Evolutionary conservation across 2,797 vertebrate species (phyloP).

Genomic region (Percopsis omiscomaycus): DNA sequence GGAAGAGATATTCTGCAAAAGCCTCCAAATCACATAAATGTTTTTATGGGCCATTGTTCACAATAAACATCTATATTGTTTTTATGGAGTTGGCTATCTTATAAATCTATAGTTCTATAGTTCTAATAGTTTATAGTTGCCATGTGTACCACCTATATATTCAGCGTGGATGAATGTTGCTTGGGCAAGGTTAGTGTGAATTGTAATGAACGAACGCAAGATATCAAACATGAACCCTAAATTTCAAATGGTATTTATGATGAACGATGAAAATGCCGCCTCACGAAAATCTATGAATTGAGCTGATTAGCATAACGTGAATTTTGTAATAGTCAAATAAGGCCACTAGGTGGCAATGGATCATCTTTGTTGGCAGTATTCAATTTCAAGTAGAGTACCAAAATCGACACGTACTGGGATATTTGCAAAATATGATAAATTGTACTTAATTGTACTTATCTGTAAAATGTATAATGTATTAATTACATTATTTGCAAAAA

Average conservation of each 20-base stretch:
- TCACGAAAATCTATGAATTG: too few species aligned
- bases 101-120: constrained; percentile 56
- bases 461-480: not conserved
- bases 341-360: constrained; percentile 53
- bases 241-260: too few species aligned
- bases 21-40: constrained; percentile 87
- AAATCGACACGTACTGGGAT: not conserved
- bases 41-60: constrained; percentile 90
- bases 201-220: not conserved
- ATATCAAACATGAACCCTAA: not conserved
- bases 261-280: too few species aligned
- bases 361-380: constrained; percentile 1
- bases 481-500: not conserved
- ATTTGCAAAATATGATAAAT: not conserved
- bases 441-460: not conserved
- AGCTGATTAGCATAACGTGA: too few species aligned
- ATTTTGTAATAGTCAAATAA: constrained; percentile 30
- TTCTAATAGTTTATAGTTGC: constrained; percentile 60
- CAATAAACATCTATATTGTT: constrained; percentile 88
- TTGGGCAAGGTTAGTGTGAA: not conserved
- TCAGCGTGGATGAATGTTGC: not conserved
- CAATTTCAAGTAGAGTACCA: not conserved
- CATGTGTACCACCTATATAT: constrained; percentile 19
- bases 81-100: constrained; percentile 73
- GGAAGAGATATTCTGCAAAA: constrained; percentile 80